Percentiles rank a stretch among this genome's conserved stretches.
Conservation (phyloP, 2,888 invertebrate genomes). For the Stictocephala bisonia region DNA sequence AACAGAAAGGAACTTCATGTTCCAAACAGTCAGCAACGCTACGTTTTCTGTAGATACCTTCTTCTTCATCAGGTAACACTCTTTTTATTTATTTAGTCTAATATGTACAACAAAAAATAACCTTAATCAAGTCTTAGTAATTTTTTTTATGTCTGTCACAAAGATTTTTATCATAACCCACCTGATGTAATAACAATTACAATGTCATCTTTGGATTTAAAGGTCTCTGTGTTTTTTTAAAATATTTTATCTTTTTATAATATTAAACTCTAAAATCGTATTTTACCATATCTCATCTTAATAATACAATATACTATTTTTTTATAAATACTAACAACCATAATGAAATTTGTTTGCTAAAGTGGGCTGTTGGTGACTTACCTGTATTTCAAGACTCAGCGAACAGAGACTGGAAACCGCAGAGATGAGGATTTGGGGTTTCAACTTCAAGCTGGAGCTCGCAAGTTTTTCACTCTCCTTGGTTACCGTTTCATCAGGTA, state of each 20-base stretch:
- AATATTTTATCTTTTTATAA: too few relatives aligned
- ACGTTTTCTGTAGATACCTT: conserved; percentile 86
- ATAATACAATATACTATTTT: conserved; percentile 17
- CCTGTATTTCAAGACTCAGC: conserved; percentile 73
- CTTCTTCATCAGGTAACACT: conserved; percentile 76
- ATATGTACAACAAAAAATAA: neutral
- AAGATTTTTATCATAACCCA: too few relatives aligned
- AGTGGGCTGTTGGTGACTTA: conserved; percentile 88
- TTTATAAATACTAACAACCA: conserved; percentile 8
- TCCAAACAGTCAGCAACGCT: conserved; percentile 83
- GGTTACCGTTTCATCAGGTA: conserved; percentile 82
- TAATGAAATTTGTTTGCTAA: conserved; percentile 57
- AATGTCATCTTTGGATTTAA: too few relatives aligned
- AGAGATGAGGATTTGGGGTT: conserved; percentile 47
- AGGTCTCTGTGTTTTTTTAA: too few relatives aligned
- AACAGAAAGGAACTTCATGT: conserved; percentile 81
- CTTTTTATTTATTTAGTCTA: neutral
- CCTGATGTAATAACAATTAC: too few relatives aligned
- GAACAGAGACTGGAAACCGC: conserved; percentile 65
- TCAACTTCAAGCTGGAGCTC: conserved; percentile 72
- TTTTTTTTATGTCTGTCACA: too few relatives aligned
- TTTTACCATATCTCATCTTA: too few relatives aligned
- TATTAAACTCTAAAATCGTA: too few relatives aligned
- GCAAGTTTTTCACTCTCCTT: conserved; percentile 81
- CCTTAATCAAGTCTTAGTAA: too few relatives aligned